Base-by-base conservation (phyloP, 2,797 vertebrate species). In the Saxicola maurus region DNA sequence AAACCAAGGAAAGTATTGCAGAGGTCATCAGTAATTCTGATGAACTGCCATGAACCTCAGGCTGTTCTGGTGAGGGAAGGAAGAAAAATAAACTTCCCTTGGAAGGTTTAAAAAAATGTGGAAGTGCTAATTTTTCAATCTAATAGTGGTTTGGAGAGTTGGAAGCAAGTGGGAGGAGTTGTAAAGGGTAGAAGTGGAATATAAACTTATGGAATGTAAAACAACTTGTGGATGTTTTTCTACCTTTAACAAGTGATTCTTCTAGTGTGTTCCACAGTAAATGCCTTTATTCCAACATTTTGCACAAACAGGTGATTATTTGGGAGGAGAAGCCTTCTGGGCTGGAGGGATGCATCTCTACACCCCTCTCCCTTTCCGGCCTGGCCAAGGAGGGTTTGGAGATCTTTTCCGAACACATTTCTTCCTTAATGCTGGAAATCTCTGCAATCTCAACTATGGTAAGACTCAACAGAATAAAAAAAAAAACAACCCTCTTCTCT, bases 371-470 rank as follows among this genome's bases (percentile, higher is more conserved):
- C 99, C 99, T 40, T 99, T 99, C 96, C 98, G 98, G 76, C 99
- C 98, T 0, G 98, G 98, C 62, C 97, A 96, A 9, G 98, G 99
- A 0, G 98, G 99, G 40, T 99, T 99, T 20, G 98, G 98, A 16
- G 99, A 99, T 84, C 98, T 99, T 57, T 99, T 99, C 96, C 97
- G 98, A 66, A 99, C 98, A 10, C 99, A 99, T 95, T 99, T 99
- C 93, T 99, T 99, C 94, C 98, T 99, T 78, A 99, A 99, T 16
- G 99, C 99, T 0, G 99, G 99, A 72, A 99, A 99, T 91, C 98
- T 99, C 85, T 99, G 99, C 96, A 99, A 99, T 96, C 98, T 99
- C 72, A 98, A 99, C 96, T 99, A 99, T 7, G 99, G 99, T 99
- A 91, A 96, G 96, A 30, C 30, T 57, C 31, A 38, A 12, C 10